Conservation (phyloP, 1,140 invertebrate species). For the Heterodera schachtii region DNA sequence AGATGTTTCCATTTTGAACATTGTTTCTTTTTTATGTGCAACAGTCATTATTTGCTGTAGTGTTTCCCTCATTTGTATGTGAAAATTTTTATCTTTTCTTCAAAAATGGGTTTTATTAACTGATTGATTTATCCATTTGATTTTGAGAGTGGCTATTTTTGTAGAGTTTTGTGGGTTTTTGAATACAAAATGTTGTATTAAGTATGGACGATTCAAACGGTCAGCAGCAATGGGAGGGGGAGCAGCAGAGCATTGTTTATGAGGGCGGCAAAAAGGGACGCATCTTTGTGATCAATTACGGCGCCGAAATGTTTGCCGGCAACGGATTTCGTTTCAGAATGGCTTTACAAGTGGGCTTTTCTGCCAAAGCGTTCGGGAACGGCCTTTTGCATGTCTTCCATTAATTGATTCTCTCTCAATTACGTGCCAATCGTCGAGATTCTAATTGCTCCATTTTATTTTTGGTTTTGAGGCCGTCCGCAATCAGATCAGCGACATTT, state of each 20-base stretch:
- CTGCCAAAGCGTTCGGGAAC: neutral
- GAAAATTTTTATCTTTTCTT: too few relatives aligned
- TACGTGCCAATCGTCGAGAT: neutral
- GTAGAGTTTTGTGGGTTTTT: too few relatives aligned
- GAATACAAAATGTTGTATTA: too few relatives aligned
- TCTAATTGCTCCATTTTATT: neutral
- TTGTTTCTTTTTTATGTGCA: slow-evolving; percentile 8
- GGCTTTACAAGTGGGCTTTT: slow-evolving; percentile 16
- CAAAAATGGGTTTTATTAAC: too few relatives aligned
- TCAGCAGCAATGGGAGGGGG: slow-evolving; percentile 12
- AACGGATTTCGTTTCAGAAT: slow-evolving; percentile 27
- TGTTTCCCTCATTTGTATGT: too few relatives aligned
- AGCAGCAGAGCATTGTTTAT: slow-evolving; percentile 22
- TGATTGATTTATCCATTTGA: too few relatives aligned
- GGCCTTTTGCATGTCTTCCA: too few relatives aligned
- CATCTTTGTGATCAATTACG: slow-evolving; percentile 38
- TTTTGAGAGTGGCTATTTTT: too few relatives aligned
- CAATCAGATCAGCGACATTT: slow-evolving; percentile 33
- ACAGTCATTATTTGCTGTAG: too few relatives aligned
- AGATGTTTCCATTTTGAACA: neutral
- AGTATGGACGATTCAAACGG: neutral
- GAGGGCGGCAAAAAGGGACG: slow-evolving; percentile 38
- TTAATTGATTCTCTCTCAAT: neutral
- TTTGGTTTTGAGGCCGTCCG: slow-evolving; percentile 34
- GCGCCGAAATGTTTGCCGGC: slow-evolving; percentile 35